Conservation (phyloP, 2,888 invertebrate genomes). For the Clanis bilineata region DNA sequence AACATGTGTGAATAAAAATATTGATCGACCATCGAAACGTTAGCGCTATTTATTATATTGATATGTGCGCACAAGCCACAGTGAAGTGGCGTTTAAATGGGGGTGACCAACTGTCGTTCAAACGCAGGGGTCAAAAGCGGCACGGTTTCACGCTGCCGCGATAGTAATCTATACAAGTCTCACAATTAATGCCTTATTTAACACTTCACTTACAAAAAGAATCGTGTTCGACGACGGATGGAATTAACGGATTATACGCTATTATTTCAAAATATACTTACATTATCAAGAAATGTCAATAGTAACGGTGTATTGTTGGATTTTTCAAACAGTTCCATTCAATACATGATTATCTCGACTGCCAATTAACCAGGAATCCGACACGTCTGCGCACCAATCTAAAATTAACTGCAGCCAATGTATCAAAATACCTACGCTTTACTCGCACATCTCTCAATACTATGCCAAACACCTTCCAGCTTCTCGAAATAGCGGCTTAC, state of each 20-base stretch:
- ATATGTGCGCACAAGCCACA: constrained; percentile 78
- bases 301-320: constrained; percentile 20
- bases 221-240: constrained; percentile 9
- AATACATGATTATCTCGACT: constrained; percentile 72
- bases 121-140: constrained; percentile 69
- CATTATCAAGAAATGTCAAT: not conserved
- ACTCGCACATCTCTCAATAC: constrained; percentile 81
- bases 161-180: constrained; percentile 75
- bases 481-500: constrained; percentile 74
- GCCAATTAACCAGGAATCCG: constrained; percentile 81
- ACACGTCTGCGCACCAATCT: constrained; percentile 81
- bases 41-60: constrained; percentile 57
- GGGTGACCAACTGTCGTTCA: constrained; percentile 81
- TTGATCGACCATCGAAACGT: constrained; percentile 58
- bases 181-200: constrained; percentile 74
- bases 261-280: not conserved
- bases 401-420: constrained; percentile 82
- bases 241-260: not conserved
- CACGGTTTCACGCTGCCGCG: constrained; percentile 73
- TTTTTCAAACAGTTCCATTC: constrained; percentile 43
- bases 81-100: constrained; percentile 78
- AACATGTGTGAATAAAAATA: constrained; percentile 31
- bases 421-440: constrained; percentile 81
- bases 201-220: constrained; percentile 47
- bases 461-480: constrained; percentile 82